Conservation (phyloP, 1,140 invertebrate genomes). For the Rhynchophorus ferrugineus region DNA sequence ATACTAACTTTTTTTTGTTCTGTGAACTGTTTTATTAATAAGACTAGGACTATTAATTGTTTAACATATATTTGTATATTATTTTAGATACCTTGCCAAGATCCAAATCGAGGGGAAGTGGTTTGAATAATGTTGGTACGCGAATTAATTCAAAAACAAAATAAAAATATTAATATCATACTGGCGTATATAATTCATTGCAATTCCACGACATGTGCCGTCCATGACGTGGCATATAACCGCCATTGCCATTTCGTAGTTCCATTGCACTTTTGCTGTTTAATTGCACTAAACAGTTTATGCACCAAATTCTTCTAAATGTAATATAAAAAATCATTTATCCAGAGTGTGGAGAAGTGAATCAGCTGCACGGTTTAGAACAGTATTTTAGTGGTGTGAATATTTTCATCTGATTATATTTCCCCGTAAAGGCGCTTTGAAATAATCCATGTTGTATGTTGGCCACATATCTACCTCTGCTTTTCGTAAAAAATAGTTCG, state of each 20-base stretch:
- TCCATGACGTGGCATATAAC: constrained; percentile 29
- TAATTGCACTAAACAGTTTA: constrained; percentile 10
- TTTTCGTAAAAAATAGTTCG: constrained; percentile 9
- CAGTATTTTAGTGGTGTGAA: no score
- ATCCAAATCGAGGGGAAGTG: constrained; percentile 60
- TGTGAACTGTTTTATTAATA: no score
- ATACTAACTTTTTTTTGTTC: neutral
- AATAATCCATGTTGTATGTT: constrained; percentile 19
- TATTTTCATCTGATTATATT: neutral
- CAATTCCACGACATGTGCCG: constrained; percentile 29
- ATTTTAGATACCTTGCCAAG: constrained; percentile 30
- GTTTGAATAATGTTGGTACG: constrained; percentile 54
- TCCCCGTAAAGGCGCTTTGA: constrained; percentile 7
- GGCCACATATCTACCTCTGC: constrained; percentile 23
- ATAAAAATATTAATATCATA: constrained; percentile 20
- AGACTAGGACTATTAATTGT: no score
- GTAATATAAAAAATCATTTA: no score
- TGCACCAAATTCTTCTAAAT: no score
- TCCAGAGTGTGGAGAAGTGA: no score
- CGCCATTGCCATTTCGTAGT: constrained; percentile 30
- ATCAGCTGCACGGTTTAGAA: no score
- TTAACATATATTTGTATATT: no score
- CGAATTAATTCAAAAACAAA: constrained; percentile 38
- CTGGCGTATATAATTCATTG: constrained; percentile 25
- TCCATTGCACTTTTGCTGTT: constrained; percentile 18